Base-by-base conservation (phyloP, 2,113 vertebrate species). In the Cathartes aura region DNA sequence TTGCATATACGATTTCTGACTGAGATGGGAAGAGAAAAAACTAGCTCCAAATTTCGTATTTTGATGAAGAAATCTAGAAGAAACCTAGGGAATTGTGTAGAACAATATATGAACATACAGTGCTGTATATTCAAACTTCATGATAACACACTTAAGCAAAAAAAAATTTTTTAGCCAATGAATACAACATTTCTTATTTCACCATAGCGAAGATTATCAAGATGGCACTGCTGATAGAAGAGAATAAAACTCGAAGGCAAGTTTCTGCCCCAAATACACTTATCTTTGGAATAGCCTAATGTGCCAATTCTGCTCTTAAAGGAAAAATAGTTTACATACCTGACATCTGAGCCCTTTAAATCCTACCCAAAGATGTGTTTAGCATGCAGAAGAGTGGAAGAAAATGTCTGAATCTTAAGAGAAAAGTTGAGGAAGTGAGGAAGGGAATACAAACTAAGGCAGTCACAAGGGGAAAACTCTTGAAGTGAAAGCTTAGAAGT, bases 271-370 rank as follows among this genome's bases (percentile, higher is more conserved):
- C 66, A 71, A 30, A 82, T 79, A 48, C 15, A 18, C 45, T 79
- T 88, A 71, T 12, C 30, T 94, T 79, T 84, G 38, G 50, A 95
- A 87, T 24, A 93, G 43, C 8, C 26, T 93, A 34, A 74, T 86
- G 40, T 95, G 56, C 40, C 48, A 59, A 0, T 95, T 97, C 60
- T 78, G 29, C 59, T 93, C 26, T 73, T 87, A 79, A 62, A 87
- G 17, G 63, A 88, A 84, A 91, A 90, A 43, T 71, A 90, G 74
- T 92, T 91, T 91, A 78, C 67, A 30, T 94, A 93, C 79, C 73
- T 96, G 91, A 87, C 67, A 81, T 86, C 42, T 43, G 29, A 95
- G 82, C 58, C 72, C 56, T 92, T 90, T 86, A 89, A 92, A 91
- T 93, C 72, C 32, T 94, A 58, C 68, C 29, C 18, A 1, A 5